Base-by-base conservation (phyloP, 1,140 invertebrate species). In the Leptopilina clavipes region DNA sequence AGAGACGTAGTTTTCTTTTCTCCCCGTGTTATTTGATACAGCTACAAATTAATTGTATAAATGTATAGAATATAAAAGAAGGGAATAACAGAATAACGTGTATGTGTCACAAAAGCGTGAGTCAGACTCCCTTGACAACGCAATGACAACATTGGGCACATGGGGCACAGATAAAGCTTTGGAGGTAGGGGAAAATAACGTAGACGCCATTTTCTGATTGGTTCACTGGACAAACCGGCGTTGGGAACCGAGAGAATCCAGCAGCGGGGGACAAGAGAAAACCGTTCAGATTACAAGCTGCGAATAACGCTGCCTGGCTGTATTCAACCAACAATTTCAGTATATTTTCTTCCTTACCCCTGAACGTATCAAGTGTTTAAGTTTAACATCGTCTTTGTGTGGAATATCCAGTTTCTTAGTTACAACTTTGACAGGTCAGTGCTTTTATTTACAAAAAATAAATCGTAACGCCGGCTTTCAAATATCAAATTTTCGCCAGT, bases 391-490 rank as follows among this genome's bases (percentile, higher is more conserved):
- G 37, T 1, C 9, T 40, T 1, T 40, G 37, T 81, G 48, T 52
- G 48, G n/a, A 17, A 52, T 45, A 45, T 14, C 72, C 75, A 72
- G 70, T 45, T 43, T 71, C 45, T 37, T 25, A 77, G 73, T 84
- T 70, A 83, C 80, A 84, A 82, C 72, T 40, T 40, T 79, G 80
- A 81, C 83, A 85, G 83, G 83, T 84, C 79, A 84, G 83, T 84
- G 83, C 54, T 1, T 77, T 56, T 56, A 40, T 19, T 31, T 65
- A 65, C 12, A 65, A 31, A 31, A 14, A 14, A 11, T 31, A 52
- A 65, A 65, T 40, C 37, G 6, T 8, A 8, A 1, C 5, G 18
- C 56, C 19, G 56, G 56, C 14, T 14, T 25, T 25, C 25, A 31
- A 2, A 2, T 7, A 12, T 65, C 11, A 5, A 65, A 65, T 31